Evolutionary conservation across 2,888 invertebrate species (phyloP).

Genomic region (Listrodromus nycthemerus): DNA sequence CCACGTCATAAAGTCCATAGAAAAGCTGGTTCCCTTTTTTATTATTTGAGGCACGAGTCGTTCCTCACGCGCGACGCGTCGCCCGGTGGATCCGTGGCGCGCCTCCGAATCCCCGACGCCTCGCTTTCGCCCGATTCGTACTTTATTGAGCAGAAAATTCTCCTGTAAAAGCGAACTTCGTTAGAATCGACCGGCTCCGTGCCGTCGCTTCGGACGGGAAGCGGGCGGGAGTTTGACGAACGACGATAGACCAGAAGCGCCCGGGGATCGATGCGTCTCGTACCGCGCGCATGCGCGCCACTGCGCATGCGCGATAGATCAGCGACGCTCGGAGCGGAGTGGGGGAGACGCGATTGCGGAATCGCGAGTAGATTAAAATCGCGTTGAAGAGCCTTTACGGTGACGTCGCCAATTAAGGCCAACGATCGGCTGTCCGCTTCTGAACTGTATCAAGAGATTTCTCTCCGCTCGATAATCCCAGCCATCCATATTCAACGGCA

Average conservation of each 20-base stretch:
- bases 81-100: conserved; percentile 53
- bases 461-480: conserved; percentile 49
- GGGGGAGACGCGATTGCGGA: background rate
- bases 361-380: conserved; percentile 7
- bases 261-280: conserved; percentile 74
- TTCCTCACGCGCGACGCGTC: conserved; percentile 70
- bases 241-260: conserved; percentile 56
- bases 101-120: conserved; percentile 45
- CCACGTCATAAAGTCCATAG: conserved; percentile 78
- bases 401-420: conserved; percentile 10
- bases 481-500: conserved; percentile 35
- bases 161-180: conserved; percentile 80
- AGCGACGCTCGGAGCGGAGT: background rate
- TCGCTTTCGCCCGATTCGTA: conserved; percentile 74
- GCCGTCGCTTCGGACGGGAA: conserved; percentile 62
- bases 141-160: conserved; percentile 84
- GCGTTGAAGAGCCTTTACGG: conserved; percentile 11
- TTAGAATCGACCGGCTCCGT: conserved; percentile 72
- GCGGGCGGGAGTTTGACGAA: conserved; percentile 61
- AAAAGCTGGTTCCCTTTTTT: conserved; percentile 72
- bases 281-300: conserved; percentile 64
- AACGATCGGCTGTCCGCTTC: background rate
- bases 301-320: background rate
- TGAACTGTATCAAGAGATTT: conserved; percentile 36
- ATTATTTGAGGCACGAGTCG: conserved; percentile 66